phyloP scores from a whole-genome alignment of 2,888 invertebrate species.

The Podabrus alpinus region DNA sequence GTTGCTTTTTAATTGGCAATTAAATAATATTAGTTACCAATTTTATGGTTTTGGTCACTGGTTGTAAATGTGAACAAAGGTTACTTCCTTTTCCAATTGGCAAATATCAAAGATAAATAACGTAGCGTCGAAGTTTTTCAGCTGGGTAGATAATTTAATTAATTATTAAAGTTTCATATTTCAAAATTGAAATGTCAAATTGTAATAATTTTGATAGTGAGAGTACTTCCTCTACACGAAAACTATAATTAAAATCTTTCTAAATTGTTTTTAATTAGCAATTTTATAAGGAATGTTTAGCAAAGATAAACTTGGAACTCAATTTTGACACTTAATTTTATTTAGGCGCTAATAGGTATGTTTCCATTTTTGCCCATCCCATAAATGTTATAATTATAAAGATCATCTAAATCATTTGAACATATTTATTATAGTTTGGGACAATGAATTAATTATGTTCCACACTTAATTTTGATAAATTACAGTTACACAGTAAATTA shows the following conservation, averaged over 20 bases:
- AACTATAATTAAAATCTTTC: not conserved
- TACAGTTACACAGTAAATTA: conserved; percentile 1
- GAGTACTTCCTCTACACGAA: not conserved
- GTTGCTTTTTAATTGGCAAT: not conserved
- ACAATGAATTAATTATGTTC: conserved; percentile 10
- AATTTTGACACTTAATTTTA: not conserved
- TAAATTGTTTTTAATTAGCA: not conserved
- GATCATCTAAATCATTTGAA: conserved; percentile 3
- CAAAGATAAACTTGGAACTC: not conserved
- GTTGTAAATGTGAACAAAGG: not conserved
- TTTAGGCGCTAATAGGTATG: not conserved
- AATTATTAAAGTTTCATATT: not conserved
- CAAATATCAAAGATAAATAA: no score
- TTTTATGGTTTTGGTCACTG: not conserved
- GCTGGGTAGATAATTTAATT: no score
- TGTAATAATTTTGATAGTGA: not conserved
- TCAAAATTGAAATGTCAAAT: not conserved
- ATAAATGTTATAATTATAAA: not conserved
- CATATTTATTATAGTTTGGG: conserved; percentile 2
- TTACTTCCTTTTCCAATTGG: not conserved
- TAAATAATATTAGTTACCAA: not conserved
- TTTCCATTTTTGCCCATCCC: not conserved
- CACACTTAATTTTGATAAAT: conserved; percentile 9
- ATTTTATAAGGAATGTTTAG: not conserved
- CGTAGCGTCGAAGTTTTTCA: no score